Base-by-base conservation (phyloP, 2,797 vertebrate species). In the Coregonus sp. region DNA sequence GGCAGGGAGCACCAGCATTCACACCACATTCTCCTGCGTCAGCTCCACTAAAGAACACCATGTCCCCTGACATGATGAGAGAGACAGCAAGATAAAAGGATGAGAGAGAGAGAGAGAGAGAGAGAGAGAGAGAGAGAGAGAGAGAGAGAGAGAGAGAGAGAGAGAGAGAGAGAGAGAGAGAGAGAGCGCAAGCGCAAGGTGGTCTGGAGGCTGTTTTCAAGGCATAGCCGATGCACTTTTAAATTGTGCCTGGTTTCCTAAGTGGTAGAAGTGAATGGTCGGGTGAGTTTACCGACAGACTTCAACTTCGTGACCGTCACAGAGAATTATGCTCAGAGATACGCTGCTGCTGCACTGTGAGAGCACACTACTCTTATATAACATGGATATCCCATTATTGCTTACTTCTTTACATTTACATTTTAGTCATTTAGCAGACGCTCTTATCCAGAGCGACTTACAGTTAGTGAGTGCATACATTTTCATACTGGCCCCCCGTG, bases 141-240 rank as follows among this genome's bases (percentile, higher is more conserved):
- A 63, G 72, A 61, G 52, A 29, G 20, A 72, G 15, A 6, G 37
- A 71, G 37, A 71, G 47, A 50, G 4, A 25, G 70, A 52, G 70
- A 51, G n/a, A 61, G 51, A 56, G 51, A 56, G 54, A 73, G 29
- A 73, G 54, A 68, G 59, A 61, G 71, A 56, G 54, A 73, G 29
- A 73, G 54, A 68, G 59, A 61, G 71, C 25, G 25, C 25, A 25
- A 25, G 25, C 25, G 25, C 25, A 25, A 25, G 25, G 25, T 20
- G 4, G 72, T 37, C 52, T n/a, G 37, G 16, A 16, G 80, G 70
- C 80, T 65, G 75, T 47, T 73, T 69, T 84, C 78, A 84, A 86
- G 63, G 80, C 78, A 77, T 78, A 81, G 69, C 81, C 78, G 84
- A 91, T 91, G 82, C 70, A 1, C 11, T 89, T 91, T 84, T 77